Conservation (phyloP, 2,797 vertebrate species). For the Poecilia wingei region DNA sequence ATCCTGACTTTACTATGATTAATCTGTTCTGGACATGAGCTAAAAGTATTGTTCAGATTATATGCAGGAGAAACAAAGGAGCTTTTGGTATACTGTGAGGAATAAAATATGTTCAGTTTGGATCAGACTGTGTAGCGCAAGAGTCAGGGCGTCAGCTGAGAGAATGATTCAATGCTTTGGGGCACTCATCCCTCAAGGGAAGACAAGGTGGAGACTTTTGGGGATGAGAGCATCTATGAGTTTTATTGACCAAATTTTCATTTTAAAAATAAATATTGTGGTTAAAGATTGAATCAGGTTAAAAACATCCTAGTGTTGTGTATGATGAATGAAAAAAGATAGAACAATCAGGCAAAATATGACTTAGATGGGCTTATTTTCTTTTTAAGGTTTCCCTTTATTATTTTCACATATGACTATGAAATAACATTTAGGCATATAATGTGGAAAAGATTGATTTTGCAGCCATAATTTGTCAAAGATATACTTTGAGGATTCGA, state of each 20-base stretch:
- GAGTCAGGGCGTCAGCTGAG: conserved; percentile 7
- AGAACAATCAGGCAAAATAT: not conserved
- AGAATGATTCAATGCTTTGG: conserved; percentile 20
- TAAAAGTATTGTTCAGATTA: not conserved
- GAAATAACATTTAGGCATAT: not conserved
- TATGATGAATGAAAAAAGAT: not conserved
- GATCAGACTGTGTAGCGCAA: conserved; percentile 1
- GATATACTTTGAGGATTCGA: not conserved
- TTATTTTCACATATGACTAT: not conserved
- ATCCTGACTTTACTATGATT: conserved; percentile 2
- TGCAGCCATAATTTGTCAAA: not conserved
- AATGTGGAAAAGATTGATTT: not conserved
- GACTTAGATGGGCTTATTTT: not conserved
- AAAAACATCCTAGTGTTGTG: not conserved
- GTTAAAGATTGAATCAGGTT: not conserved
- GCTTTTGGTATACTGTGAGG: not conserved
- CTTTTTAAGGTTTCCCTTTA: not conserved
- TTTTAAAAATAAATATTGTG: not conserved
- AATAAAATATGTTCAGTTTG: not conserved
- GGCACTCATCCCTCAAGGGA: not conserved
- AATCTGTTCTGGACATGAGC: conserved; percentile 22
- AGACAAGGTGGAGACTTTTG: not conserved
- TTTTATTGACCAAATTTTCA: not conserved
- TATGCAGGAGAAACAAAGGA: conserved; percentile 6
- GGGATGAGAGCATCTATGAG: not conserved